Base-by-base conservation (phyloP, 1,140 invertebrate species). In the Hypsibius dujardini region DNA sequence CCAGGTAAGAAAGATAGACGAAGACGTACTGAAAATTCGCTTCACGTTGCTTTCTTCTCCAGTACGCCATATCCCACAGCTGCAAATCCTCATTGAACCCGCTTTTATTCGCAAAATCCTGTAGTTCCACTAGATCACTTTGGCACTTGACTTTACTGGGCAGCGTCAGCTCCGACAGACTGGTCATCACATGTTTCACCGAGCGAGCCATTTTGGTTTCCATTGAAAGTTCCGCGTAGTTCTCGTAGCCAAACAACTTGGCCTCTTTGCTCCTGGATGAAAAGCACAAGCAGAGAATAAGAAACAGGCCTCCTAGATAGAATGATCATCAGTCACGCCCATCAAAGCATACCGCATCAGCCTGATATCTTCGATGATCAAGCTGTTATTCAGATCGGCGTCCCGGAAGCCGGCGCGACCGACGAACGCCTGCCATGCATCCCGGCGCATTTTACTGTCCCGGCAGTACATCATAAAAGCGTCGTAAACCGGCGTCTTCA, bases 161-260 rank as follows among this genome's bases (percentile, higher is more conserved):
- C 40, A 71, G 78, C 73, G 87, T 86, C 75, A 72, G 28, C 75
- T 84, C 81, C 1, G 67, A 82, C 73, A 79, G 85, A 69, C 87
- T 81, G n/a, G 95, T 80, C 73, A 88, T 81, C 1, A 94, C 85
- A 79, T 87, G 89, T 46, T 88, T 84, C n/a, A 92, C 79, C 74
- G 78, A 87, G 47, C 86, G 87, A 1, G 90, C 90, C 90, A 95
- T 94, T 83, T 94, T 95, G 0, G 90, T 93, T 81, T 90, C 86
- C 89, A 95, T 91, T 47, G 88, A 90, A 85, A 95, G 86, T 47
- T 92, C 85, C 0, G 84, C 86, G 80, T 83, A 94, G 72, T 83
- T 86, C 70, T 87, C 81, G 78, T 85, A 95, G 0, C 91, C 91
- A 67, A 95, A 80, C 42, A 87, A 73, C 75, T 86, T 81, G 0